phyloP scores from a whole-genome alignment of 1,140 invertebrate genomes.

The Rhopalosiphum padi region DNA sequence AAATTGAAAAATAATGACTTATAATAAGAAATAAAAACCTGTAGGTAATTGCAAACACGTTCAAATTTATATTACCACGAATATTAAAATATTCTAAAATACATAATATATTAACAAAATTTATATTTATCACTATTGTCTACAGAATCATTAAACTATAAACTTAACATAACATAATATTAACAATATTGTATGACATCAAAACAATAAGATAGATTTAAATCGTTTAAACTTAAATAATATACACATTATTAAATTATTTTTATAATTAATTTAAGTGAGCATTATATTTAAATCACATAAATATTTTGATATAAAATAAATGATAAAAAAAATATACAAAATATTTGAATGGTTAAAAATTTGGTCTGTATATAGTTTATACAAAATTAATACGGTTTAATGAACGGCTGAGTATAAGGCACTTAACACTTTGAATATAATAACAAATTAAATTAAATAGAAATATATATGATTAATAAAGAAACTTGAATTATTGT shows the following conservation, averaged over 20 bases:
- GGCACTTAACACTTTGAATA: background rate
- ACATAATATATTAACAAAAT: background rate
- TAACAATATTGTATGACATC: background rate
- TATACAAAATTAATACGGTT: slow-evolving; percentile 1
- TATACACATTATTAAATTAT: background rate
- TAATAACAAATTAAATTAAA: slow-evolving; percentile 14
- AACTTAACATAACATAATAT: background rate
- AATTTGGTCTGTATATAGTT: slow-evolving; percentile 3
- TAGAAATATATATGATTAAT: background rate
- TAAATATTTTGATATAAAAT: background rate
- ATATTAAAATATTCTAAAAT: slow-evolving; percentile 22
- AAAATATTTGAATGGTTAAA: slow-evolving; percentile 28
- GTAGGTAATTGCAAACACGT: background rate
- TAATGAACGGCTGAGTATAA: background rate
- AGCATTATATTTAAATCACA: background rate
- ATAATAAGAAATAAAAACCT: background rate
- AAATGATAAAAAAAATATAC: slow-evolving; percentile 15
- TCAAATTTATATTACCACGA: slow-evolving; percentile 32
- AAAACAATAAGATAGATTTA: background rate
- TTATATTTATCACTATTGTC: background rate
- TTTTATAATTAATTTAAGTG: background rate
- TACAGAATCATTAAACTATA: slow-evolving; percentile 11
- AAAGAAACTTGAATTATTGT: background rate
- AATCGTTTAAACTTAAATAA: background rate
- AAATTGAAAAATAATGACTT: background rate